These are phyloP conservation scores for Pipra filicauda DNA, from an alignment of 2,113 vertebrate species.

Conservation along the genomic window DNA sequence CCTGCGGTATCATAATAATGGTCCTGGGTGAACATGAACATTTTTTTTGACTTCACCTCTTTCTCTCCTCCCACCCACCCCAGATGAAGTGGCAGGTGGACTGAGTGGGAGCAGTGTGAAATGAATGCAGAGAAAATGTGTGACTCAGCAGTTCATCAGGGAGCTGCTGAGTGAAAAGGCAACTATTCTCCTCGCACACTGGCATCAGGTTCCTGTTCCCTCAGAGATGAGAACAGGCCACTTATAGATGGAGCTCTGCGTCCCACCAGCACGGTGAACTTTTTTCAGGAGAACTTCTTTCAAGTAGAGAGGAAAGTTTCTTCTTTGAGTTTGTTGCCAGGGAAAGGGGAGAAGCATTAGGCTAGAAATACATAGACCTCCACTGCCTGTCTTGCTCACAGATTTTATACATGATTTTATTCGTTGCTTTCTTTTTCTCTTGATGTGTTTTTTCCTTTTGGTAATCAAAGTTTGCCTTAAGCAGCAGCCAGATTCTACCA, in stretches of 20 bases:
- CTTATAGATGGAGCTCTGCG: neutral
- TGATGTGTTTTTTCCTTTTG: neutral
- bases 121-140: conserved; percentile 36
- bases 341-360: neutral
- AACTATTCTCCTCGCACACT: neutral
- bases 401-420: neutral
- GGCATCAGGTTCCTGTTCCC: neutral
- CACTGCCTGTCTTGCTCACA: neutral
- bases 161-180: conserved; percentile 37
- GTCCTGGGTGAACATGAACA: neutral
- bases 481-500: neutral
- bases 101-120: conserved; percentile 68
- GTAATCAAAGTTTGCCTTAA: neutral
- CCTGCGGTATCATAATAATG: neutral
- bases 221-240: neutral
- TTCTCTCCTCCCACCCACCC: conserved; percentile 51
- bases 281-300: neutral
- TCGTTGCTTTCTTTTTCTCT: neutral
- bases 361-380: neutral
- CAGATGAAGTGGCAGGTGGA: conserved; percentile 69
- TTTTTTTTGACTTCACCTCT: conserved; percentile 48
- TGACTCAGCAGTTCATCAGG: conserved; percentile 65
- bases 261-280: neutral
- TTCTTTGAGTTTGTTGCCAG: neutral
- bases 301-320: neutral